Percentiles rank a stretch among this genome's conserved stretches.
These are phyloP conservation scores for Paramuricea clavata DNA, from an alignment of 92 coral and sea anemone genomes.

Conservation along the genomic window DNA sequence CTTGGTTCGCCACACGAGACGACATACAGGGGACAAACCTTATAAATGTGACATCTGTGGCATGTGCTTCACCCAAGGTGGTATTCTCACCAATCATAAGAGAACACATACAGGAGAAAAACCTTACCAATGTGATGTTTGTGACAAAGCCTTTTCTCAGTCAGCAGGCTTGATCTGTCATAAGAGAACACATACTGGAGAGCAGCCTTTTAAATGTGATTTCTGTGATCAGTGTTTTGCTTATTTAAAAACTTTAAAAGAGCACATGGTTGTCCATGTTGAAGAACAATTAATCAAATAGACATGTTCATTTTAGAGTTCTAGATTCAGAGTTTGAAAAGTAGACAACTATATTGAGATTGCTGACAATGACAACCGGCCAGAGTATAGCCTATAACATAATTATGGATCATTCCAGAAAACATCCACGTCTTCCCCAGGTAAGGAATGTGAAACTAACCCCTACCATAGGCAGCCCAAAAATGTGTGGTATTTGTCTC, in stretches of 20 bases:
- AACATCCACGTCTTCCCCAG: no score
- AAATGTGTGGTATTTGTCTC: no score
- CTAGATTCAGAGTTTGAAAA: no score
- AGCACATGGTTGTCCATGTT: slow-evolving; percentile 69
- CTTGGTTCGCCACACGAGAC: not conserved
- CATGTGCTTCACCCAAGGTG: not conserved
- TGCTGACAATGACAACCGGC: no score
- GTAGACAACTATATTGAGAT: no score
- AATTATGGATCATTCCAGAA: no score
- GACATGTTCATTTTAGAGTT: no score
- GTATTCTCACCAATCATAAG: not conserved
- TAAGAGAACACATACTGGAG: slow-evolving; percentile 84
- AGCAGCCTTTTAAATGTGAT: slow-evolving; percentile 86
- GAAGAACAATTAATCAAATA: not conserved
- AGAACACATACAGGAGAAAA: slow-evolving; percentile 24
- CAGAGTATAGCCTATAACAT: no score
- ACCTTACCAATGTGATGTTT: slow-evolving; percentile 19
- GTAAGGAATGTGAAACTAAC: no score
- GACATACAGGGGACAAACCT: slow-evolving; percentile 11
- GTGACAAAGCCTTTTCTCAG: not conserved
- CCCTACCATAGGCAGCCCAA: no score
- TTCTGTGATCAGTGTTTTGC: slow-evolving; percentile 87
- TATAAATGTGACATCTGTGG: slow-evolving; percentile 29
- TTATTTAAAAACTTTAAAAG: slow-evolving; percentile 85
- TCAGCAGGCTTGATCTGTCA: not conserved